Conservation (phyloP, 1,140 invertebrate species). For the Aphidius ervi region DNA sequence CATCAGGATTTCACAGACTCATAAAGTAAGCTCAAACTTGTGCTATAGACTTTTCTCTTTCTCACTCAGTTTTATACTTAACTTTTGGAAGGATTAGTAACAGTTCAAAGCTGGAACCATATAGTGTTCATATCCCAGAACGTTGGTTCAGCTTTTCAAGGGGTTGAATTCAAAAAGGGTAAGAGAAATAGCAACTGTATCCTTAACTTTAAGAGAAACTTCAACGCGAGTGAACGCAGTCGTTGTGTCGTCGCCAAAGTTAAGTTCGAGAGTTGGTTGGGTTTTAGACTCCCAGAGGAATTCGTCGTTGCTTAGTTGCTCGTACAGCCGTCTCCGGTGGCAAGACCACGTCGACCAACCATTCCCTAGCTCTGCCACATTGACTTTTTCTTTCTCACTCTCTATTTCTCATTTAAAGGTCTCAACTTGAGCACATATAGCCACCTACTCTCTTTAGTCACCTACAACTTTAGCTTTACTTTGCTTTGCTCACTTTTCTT, state of each 20-base stretch:
- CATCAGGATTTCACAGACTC: too few relatives aligned
- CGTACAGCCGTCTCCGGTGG: conserved; percentile 9
- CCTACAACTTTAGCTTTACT: conserved; percentile 13
- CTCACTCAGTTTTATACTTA: too few relatives aligned
- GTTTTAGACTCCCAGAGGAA: conserved; percentile 19
- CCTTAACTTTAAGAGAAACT: conserved; percentile 17
- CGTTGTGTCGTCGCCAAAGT: conserved; percentile 44
- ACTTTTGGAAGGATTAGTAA: too few relatives aligned
- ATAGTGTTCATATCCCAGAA: too few relatives aligned
- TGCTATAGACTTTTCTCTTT: too few relatives aligned
- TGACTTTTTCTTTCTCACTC: conserved; percentile 12
- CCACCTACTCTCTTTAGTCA: too few relatives aligned
- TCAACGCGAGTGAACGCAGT: conserved; percentile 30
- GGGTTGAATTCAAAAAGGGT: too few relatives aligned
- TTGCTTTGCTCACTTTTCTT: conserved; percentile 24
- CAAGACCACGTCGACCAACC: conserved; percentile 10
- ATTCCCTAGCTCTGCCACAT: conserved; percentile 24
- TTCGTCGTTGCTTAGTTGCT: conserved; percentile 14
- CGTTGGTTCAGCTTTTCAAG: too few relatives aligned
- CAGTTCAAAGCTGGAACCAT: too few relatives aligned
- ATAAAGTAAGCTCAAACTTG: too few relatives aligned
- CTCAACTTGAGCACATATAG: too few relatives aligned
- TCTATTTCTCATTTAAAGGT: too few relatives aligned
- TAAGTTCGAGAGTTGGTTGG: conserved; percentile 35
- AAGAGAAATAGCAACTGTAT: conserved; percentile 2